Conservation (phyloP, 2,888 invertebrate species). For the Meloe dianella region DNA sequence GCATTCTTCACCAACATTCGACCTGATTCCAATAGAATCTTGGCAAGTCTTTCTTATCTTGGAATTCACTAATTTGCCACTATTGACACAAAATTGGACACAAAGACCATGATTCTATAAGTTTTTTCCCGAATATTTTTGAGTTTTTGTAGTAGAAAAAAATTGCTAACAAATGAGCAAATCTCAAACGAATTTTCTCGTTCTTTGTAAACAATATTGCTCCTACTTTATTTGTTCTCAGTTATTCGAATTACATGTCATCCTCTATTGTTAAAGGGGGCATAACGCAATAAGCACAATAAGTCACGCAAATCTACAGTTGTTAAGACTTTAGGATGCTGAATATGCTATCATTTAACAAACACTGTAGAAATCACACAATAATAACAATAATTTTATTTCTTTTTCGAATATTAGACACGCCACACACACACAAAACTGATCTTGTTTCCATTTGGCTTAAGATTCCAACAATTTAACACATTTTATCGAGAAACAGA, state of each 20-base stretch:
- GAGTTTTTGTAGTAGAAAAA: too few species aligned
- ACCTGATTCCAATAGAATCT: background rate
- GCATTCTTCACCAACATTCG: background rate
- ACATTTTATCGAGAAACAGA: slow-evolving; percentile 27
- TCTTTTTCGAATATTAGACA: background rate
- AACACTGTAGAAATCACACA: slow-evolving; percentile 2
- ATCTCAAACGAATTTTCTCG: too few species aligned
- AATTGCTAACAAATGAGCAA: too few species aligned
- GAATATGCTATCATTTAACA: background rate
- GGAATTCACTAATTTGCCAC: too few species aligned
- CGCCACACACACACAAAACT: slow-evolving; percentile 1
- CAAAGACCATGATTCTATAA: too few species aligned
- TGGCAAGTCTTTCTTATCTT: too few species aligned
- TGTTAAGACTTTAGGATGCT: background rate
- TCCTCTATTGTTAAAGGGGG: background rate
- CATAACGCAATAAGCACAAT: background rate
- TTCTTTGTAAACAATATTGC: too few species aligned
- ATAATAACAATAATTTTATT: slow-evolving; percentile 6
- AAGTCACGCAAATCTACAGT: background rate
- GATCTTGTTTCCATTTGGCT: slow-evolving; percentile 19
- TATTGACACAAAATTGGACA: too few species aligned
- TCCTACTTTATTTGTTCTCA: too few species aligned
- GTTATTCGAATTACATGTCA: background rate
- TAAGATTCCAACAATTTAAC: slow-evolving; percentile 20
- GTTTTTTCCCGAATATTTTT: too few species aligned